Conservation (phyloP, 2,113 vertebrate species). For the Desmodus rotundus region DNA sequence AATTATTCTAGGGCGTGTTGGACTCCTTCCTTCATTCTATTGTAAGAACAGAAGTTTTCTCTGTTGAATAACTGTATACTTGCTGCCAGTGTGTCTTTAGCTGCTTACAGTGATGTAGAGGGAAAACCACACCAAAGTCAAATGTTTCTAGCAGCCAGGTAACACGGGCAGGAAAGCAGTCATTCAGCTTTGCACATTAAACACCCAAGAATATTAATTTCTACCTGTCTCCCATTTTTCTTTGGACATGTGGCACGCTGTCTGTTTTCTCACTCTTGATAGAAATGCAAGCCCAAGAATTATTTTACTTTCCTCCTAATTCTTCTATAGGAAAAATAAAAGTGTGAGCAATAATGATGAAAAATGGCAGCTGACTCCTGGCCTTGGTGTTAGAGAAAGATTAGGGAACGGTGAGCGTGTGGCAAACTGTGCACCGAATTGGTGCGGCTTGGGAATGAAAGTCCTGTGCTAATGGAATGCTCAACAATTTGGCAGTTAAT, state of each 20-base stretch:
- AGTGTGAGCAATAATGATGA: neutral
- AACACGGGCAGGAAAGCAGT: neutral
- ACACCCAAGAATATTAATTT: neutral
- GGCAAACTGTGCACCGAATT: neutral
- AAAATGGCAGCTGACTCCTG: neutral
- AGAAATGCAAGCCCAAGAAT: neutral
- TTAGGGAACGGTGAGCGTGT: neutral
- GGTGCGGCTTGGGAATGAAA: neutral
- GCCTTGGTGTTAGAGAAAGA: neutral
- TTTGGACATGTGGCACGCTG: neutral
- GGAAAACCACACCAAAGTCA: neutral
- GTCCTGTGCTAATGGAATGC: neutral
- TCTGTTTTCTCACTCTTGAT: neutral
- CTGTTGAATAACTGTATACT: neutral
- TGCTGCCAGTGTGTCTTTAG: neutral
- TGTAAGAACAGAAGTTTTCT: neutral
- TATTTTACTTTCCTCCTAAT: neutral
- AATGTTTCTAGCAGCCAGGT: neutral
- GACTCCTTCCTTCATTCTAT: neutral
- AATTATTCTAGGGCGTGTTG: neutral
- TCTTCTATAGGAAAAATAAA: neutral
- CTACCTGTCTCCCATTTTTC: neutral
- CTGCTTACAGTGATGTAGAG: neutral
- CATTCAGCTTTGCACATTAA: neutral
- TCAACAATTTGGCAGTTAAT: neutral